Percentiles rank a stretch among this genome's conserved stretches.
phyloP scores from a whole-genome alignment of 2,888 invertebrate genomes.

The Phorcus lineatus region DNA sequence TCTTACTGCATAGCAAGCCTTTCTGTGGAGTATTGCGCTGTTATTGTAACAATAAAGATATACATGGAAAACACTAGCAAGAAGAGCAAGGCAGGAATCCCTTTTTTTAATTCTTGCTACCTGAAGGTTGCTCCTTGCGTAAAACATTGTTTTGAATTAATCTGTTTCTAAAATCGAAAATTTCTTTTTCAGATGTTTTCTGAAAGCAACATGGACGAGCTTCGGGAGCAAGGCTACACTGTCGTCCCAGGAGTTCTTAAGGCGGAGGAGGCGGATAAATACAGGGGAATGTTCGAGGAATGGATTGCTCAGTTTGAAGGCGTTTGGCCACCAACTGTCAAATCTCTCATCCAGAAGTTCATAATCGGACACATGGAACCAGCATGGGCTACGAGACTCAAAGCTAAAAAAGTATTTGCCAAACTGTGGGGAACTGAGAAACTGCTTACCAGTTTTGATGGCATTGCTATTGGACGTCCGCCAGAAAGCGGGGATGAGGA shows the following conservation, averaged over 20 bases:
- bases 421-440: constrained; percentile 65
- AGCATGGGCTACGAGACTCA: constrained; percentile 62
- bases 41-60: no score
- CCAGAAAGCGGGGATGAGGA: constrained; percentile 61
- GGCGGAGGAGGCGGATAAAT: constrained; percentile 49
- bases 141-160: no score
- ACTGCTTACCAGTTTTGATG: constrained; percentile 64
- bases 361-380: constrained; percentile 58
- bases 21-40: no score
- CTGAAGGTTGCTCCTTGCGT: no score
- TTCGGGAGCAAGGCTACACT: constrained; percentile 56
- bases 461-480: constrained; percentile 67
- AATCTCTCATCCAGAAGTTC: constrained; percentile 63
- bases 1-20: no score
- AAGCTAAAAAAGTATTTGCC: constrained; percentile 61
- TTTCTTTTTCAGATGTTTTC: background rate
- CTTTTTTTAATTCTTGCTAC: no score
- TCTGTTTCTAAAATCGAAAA: no score
- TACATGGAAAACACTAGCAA: no score
- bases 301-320: constrained; percentile 57
- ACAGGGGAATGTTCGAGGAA: constrained; percentile 45
- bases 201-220: constrained; percentile 33
- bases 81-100: no score
- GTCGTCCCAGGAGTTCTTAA: constrained; percentile 54
- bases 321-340: constrained; percentile 47